These are phyloP conservation scores for Melierax canorus DNA, from an alignment of 2,113 vertebrate genomes.

Conservation along the genomic window DNA sequence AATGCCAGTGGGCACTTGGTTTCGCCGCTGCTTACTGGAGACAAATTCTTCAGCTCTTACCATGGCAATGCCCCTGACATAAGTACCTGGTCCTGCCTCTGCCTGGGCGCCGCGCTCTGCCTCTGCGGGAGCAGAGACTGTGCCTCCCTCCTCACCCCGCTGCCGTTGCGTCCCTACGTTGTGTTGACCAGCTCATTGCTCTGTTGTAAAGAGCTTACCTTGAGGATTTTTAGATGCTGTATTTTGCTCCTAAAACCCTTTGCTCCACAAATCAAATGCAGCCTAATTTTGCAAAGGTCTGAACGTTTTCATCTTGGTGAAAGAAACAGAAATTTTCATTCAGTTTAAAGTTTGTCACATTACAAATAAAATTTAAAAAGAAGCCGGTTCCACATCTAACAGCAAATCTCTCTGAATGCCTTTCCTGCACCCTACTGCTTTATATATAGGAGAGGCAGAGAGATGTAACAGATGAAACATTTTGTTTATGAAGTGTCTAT, in stretches of 20 bases:
- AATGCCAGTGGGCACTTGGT: background rate
- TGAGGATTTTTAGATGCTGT: accelerated
- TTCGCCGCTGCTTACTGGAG: background rate
- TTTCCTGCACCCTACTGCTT: conserved; percentile 77
- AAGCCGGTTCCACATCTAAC: conserved; percentile 40
- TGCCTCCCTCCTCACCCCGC: background rate
- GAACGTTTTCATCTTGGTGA: background rate
- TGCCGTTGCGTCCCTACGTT: accelerated
- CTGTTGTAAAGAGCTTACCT: accelerated
- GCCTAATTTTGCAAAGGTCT: background rate
- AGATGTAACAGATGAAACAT: conserved; percentile 74
- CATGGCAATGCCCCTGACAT: background rate
- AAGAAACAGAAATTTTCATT: background rate
- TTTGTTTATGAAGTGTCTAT: conserved; percentile 77
- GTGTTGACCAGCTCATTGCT: background rate
- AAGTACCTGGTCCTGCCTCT: background rate
- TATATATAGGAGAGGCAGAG: conserved; percentile 71
- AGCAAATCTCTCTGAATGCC: conserved; percentile 62
- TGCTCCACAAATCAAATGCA: background rate
- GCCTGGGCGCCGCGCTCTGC: background rate
- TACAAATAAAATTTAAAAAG: conserved; percentile 33
- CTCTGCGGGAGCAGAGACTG: accelerated
- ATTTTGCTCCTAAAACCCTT: background rate
- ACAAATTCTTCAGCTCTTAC: background rate
- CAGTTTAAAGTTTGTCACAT: background rate